phyloP scores from a whole-genome alignment of 2,113 vertebrate species.

The Chrysochloris asiatica region DNA sequence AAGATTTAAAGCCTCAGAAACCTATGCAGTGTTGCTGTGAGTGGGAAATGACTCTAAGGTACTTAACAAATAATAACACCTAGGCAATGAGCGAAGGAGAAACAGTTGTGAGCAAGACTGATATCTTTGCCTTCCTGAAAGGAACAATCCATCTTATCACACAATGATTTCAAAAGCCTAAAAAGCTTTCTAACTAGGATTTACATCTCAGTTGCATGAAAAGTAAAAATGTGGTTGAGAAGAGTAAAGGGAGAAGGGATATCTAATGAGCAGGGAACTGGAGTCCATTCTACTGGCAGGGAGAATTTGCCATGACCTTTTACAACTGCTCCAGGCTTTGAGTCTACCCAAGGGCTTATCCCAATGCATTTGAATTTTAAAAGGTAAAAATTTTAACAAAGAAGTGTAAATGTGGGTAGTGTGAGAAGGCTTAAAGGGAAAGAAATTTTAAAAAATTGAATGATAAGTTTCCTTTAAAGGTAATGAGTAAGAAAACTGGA shows the following conservation, averaged over 20 bases:
- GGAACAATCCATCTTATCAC: not conserved
- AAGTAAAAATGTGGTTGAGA: not conserved
- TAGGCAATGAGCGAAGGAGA: not conserved
- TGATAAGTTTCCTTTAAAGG: not conserved
- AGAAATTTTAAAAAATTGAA: not conserved
- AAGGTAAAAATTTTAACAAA: not conserved
- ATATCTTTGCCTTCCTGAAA: not conserved
- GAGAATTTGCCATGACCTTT: not conserved
- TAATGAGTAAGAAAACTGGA: not conserved
- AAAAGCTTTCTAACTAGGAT: not conserved
- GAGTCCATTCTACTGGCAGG: not conserved
- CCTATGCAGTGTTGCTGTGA: too few relatives aligned
- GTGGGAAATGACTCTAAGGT: too few relatives aligned
- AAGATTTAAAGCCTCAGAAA: not conserved
- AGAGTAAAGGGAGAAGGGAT: not conserved
- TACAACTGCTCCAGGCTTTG: not conserved
- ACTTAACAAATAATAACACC: too few relatives aligned
- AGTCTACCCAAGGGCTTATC: not conserved
- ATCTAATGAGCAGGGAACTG: not conserved
- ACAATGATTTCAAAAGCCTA: not conserved
- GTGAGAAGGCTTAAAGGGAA: not conserved
- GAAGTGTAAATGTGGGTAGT: not conserved
- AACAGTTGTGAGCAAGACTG: not conserved
- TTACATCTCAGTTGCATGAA: not conserved
- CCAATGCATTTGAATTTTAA: not conserved